Conservation (phyloP, 2,888 invertebrate genomes). For the Drosophila kokeensis region DNA sequence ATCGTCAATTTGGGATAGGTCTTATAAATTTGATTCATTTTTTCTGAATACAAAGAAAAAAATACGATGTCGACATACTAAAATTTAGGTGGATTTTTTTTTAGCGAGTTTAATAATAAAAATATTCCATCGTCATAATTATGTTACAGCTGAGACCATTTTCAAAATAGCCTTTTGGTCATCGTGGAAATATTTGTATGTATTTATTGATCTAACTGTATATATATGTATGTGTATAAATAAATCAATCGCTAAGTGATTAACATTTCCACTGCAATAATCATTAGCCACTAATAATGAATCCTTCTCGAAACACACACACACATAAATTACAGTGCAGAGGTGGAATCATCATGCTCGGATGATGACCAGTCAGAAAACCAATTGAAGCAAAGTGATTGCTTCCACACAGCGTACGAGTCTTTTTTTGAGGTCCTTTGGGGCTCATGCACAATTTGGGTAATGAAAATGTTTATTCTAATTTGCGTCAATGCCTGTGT, state of each 20-base stretch:
- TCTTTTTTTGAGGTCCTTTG: constrained; percentile 45
- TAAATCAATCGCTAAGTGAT: constrained; percentile 8
- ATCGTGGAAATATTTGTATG: neutral
- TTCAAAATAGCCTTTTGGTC: neutral
- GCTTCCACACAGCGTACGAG: constrained; percentile 23
- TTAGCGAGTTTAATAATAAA: too few relatives aligned
- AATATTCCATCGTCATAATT: neutral
- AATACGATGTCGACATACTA: too few relatives aligned
- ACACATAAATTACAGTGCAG: constrained; percentile 47
- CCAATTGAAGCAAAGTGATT: constrained; percentile 72
- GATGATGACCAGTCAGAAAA: constrained; percentile 46
- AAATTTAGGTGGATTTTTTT: too few relatives aligned
- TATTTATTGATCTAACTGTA: neutral
- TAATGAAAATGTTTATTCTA: constrained; percentile 81
- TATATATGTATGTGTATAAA: neutral
- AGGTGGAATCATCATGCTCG: constrained; percentile 12
- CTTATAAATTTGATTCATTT: too few relatives aligned
- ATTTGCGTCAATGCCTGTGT: constrained; percentile 78
- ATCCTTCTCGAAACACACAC: constrained; percentile 7
- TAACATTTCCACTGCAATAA: constrained; percentile 23
- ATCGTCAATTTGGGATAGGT: too few relatives aligned
- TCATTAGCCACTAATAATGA: constrained; percentile 8
- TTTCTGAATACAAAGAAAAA: too few relatives aligned
- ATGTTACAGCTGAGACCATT: neutral
- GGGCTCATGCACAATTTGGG: constrained; percentile 66